Evolutionary conservation across 2,888 invertebrate species (phyloP).

Genomic region (Elgonia sp.): DNA sequence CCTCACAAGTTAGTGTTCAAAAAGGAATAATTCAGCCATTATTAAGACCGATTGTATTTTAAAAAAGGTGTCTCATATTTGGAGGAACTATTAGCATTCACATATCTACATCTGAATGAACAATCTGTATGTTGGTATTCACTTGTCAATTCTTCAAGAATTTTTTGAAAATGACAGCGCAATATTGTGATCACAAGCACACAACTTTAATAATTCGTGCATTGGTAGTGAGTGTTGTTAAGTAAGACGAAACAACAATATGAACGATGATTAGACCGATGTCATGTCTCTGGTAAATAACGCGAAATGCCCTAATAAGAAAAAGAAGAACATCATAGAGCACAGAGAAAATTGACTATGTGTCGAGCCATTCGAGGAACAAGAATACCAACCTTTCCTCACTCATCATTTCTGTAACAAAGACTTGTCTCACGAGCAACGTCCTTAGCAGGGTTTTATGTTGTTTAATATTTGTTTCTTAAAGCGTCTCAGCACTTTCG

Average conservation of each 20-base stretch:
- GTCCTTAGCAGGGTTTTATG: background rate
- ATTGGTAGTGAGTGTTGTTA: conserved; percentile 76
- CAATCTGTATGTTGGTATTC: background rate
- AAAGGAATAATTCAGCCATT: background rate
- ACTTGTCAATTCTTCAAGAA: conserved; percentile 26
- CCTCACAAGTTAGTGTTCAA: background rate
- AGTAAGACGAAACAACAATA: conserved; percentile 80
- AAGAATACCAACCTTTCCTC: conserved; percentile 31
- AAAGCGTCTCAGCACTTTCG: background rate
- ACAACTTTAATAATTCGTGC: conserved; percentile 82
- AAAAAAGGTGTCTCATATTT: conserved; percentile 11
- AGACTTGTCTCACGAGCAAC: conserved; percentile 8
- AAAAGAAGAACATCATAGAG: conserved; percentile 31
- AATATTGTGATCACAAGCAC: conserved; percentile 75
- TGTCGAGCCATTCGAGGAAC: conserved; percentile 48
- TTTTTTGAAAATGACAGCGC: conserved; percentile 33
- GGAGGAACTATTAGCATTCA: conserved; percentile 4
- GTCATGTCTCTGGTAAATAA: conserved; percentile 72
- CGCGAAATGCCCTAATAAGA: conserved; percentile 57
- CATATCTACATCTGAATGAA: conserved; percentile 24
- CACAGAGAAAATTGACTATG: conserved; percentile 74
- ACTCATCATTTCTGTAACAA: conserved; percentile 40
- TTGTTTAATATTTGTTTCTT: background rate
- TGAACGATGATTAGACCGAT: conserved; percentile 82
- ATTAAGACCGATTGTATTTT: conserved; percentile 8